Evolutionary conservation across 2,113 vertebrate genomes (phyloP).

Genomic region (Gila orcuttii): DNA sequence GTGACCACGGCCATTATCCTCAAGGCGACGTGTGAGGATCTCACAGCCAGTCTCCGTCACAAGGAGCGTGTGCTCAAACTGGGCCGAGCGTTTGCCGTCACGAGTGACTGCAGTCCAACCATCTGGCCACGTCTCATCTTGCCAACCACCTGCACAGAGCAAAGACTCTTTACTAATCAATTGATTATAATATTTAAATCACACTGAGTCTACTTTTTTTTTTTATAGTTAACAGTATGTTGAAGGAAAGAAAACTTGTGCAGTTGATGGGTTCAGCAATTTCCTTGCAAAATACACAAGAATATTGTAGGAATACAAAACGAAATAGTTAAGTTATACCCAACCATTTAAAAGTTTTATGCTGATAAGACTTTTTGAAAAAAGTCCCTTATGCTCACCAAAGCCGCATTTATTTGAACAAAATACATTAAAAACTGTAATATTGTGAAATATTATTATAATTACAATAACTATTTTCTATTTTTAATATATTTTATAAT

Average conservation of each 20-base stretch:
- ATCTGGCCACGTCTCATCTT: conserved; percentile 98
- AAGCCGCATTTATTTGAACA: neutral
- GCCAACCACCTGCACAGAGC: conserved; percentile 87
- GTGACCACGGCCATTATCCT: conserved; percentile 85
- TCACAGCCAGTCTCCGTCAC: conserved; percentile 96
- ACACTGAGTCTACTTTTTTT: neutral
- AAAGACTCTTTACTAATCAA: neutral
- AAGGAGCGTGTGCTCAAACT: conserved; percentile 97
- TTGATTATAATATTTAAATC: neutral
- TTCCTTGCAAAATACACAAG: neutral
- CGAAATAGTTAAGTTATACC: no score
- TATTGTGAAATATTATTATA: neutral
- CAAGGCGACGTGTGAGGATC: conserved; percentile 88
- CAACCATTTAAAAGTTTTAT: no score
- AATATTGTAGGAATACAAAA: neutral
- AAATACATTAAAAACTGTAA: neutral
- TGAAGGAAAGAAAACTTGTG: neutral
- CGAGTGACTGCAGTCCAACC: conserved; percentile 96
- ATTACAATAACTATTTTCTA: neutral
- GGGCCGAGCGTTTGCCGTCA: conserved; percentile 95
- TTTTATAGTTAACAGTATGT: neutral
- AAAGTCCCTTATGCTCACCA: neutral
- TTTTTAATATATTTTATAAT: neutral
- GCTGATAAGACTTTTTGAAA: neutral
- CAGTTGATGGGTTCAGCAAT: neutral